Base-by-base conservation (phyloP, 1,140 invertebrate genomes). In the Drosophila gunungcola region DNA sequence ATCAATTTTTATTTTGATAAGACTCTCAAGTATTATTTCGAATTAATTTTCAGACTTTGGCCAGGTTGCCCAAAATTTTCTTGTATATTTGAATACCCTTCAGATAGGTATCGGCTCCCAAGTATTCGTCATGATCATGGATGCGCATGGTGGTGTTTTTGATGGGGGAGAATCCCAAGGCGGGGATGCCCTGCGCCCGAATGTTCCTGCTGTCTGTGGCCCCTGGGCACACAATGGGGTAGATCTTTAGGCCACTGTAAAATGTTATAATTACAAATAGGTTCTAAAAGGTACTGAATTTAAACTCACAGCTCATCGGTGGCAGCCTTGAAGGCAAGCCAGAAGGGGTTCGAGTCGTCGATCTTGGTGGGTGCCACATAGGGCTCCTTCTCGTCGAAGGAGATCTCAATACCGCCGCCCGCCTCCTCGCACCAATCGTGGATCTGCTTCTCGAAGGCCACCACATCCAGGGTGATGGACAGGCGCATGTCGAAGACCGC, bases 401-500 rank as follows among this genome's bases (percentile, higher is more conserved):
- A 94, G 36, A 96, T 94, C 7, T 94, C 94, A 25, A 98, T 95
- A 43, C 94, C 96, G 9, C 95, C 94, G 2, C 97, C 98, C 32
- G 97, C 97, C 91, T 97, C 95, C 64, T 94, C 93, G 80, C 96
- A 97, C 96, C 97, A 98, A 42, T 94, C 84, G 36, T 95, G 93
- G 2, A 94, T 77, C 92, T 93, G 95, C 12, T 94, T 93, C 91
- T 97, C 96, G 82, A 98, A 96, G 64, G 95, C 94, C 0, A 93
- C 92, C 38, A 96, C 94, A 92, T 97, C 94, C 1, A 95, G 94
- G 2, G 94, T 94, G 2, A 96, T 94, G 2, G 97, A 94, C 9
- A 98, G 91, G 6, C 98, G 94, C 46, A 98, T 93, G 91, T 99
- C 98, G 91, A 98, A 97, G 25, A 93, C 93, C 1, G 95, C 96